Evolutionary conservation across 2,797 vertebrate species (phyloP).

Genomic region (Arctocebus calabarensis): DNA sequence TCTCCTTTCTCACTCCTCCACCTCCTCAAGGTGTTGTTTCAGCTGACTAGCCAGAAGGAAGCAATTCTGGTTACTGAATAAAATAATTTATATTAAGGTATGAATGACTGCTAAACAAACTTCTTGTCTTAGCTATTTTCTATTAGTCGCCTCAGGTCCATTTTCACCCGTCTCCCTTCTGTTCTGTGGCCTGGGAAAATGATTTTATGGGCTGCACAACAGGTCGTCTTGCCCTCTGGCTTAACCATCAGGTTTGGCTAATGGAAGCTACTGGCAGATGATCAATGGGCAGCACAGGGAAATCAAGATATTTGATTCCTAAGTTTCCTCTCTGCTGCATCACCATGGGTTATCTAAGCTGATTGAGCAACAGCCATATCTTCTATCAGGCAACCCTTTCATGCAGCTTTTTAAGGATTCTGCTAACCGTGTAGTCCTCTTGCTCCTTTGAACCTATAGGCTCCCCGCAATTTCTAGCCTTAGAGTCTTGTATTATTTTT

Average conservation of each 20-base stretch:
- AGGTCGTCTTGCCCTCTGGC: background rate
- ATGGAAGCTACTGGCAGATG: background rate
- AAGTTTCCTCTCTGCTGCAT: background rate
- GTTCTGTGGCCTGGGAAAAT: background rate
- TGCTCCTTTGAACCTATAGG: background rate
- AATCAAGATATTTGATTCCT: constrained; percentile 7
- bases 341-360: background rate
- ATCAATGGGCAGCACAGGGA: background rate
- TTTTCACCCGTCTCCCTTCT: background rate
- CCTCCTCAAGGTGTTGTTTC: background rate
- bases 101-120: background rate
- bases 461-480: background rate
- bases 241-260: background rate
- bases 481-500: background rate
- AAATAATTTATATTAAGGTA: constrained; percentile 1
- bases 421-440: background rate
- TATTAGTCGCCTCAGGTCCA: background rate
- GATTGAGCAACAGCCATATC: background rate
- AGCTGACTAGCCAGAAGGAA: constrained; percentile 5
- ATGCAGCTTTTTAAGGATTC: background rate
- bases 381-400: background rate
- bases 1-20: background rate
- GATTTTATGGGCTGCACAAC: background rate
- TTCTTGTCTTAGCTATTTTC: background rate
- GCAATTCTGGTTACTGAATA: constrained; percentile 10